These are phyloP conservation scores for Ochropleura leucogaster DNA, from an alignment of 2,888 invertebrate species.

Conservation along the genomic window DNA sequence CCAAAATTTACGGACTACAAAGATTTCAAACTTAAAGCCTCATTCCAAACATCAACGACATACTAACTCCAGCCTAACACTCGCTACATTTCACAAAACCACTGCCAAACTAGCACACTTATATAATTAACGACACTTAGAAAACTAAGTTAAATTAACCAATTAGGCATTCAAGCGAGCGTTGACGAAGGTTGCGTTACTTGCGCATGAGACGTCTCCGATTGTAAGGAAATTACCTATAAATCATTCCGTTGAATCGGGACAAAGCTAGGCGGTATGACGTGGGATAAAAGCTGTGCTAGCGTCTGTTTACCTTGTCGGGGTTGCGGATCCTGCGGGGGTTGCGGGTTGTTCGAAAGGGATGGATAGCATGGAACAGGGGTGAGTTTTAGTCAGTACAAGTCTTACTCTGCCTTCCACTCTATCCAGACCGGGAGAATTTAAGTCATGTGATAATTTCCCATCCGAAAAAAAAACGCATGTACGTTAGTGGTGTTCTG, in stretches of 20 bases:
- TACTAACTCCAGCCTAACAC: not conserved
- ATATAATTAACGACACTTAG: constrained; percentile 69
- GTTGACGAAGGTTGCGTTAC: constrained; percentile 64
- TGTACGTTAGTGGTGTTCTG: no score
- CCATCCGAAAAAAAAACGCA: no score
- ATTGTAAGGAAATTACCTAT: constrained; percentile 70
- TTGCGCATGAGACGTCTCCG: constrained; percentile 55
- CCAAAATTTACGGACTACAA: not conserved
- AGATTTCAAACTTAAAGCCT: not conserved
- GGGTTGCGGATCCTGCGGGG: no score
- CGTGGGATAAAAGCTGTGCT: not conserved
- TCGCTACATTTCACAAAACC: constrained; percentile 28
- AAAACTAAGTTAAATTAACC: constrained; percentile 69
- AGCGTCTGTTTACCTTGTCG: not conserved
- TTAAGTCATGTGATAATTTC: no score
- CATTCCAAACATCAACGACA: constrained; percentile 1
- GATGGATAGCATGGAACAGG: no score
- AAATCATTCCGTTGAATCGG: constrained; percentile 60
- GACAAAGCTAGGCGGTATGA: not conserved
- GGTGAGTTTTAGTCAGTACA: no score
- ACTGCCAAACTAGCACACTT: constrained; percentile 44
- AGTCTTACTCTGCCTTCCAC: no score
- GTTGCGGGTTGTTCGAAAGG: no score
- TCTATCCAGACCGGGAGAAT: no score
- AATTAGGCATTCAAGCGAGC: constrained; percentile 66